phyloP scores from a whole-genome alignment of 2,888 invertebrate genomes.

The Drosophila meridiana region DNA sequence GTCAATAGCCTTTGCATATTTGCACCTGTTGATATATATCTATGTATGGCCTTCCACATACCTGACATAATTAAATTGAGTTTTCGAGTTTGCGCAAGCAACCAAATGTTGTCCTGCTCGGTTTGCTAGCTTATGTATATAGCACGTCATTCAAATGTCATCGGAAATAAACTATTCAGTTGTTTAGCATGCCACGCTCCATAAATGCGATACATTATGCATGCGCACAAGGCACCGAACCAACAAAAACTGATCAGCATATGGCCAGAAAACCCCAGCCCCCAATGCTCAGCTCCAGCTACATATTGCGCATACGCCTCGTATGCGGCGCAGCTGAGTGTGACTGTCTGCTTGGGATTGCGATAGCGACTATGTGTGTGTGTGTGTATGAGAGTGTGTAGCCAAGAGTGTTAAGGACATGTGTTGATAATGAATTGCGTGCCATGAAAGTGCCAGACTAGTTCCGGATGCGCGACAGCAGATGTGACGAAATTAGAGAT shows the following conservation, averaged over 20 bases:
- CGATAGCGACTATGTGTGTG: slow-evolving; percentile 4
- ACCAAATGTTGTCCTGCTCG: slow-evolving; percentile 8
- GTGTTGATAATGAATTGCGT: slow-evolving; percentile 49
- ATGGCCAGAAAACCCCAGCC: slow-evolving; percentile 25
- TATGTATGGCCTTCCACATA: neutral
- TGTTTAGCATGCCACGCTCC: slow-evolving; percentile 36
- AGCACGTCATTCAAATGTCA: slow-evolving; percentile 21
- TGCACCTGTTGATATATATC: slow-evolving; percentile 2
- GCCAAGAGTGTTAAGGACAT: slow-evolving; percentile 29
- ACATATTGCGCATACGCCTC: slow-evolving; percentile 47
- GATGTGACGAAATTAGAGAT: slow-evolving; percentile 14
- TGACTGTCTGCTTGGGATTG: slow-evolving; percentile 24
- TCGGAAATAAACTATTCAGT: slow-evolving; percentile 12
- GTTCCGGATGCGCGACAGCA: neutral
- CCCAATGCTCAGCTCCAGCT: neutral
- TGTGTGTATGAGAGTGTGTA: slow-evolving; percentile 23
- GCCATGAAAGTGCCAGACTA: neutral
- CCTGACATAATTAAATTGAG: slow-evolving; percentile 15
- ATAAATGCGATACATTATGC: slow-evolving; percentile 44
- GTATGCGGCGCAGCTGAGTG: slow-evolving; percentile 50
- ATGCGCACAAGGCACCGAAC: slow-evolving; percentile 26
- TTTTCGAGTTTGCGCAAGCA: neutral
- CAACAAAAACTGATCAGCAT: slow-evolving; percentile 60
- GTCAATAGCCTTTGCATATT: slow-evolving; percentile 12
- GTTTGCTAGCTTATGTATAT: neutral